Percentiles rank a stretch among this genome's conserved stretches.
These are phyloP conservation scores for Amphiprion percula DNA, from an alignment of 2,113 vertebrate genomes.

Conservation along the genomic window DNA sequence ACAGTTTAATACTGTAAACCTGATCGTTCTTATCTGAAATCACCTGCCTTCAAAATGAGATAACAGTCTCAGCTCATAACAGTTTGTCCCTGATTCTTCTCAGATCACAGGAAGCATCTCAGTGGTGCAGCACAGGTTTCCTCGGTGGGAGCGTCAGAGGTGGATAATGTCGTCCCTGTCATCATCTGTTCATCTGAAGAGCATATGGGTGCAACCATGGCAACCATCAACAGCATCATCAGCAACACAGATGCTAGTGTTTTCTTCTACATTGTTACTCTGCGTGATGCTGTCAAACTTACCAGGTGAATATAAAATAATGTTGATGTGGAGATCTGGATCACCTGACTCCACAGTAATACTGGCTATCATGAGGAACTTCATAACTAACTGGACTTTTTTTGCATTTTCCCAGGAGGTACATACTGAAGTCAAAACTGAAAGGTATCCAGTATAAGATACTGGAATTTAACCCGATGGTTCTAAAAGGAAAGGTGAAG, in stretches of 20 bases:
- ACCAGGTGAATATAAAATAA: conserved; percentile 77
- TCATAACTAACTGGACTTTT: background rate
- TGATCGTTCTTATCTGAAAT: too few relatives aligned
- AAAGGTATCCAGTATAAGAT: conserved; percentile 92
- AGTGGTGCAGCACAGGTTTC: background rate
- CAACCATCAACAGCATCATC: conserved; percentile 93
- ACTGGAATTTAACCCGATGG: conserved; percentile 94
- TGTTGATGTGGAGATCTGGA: background rate
- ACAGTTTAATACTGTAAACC: too few relatives aligned
- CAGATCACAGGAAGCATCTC: conserved; percentile 53
- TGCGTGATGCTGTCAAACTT: conserved; percentile 87
- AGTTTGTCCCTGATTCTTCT: background rate
- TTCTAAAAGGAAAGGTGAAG: conserved; percentile 93
- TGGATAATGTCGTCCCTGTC: conserved; percentile 87
- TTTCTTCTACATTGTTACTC: conserved; percentile 93
- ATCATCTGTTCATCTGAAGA: conserved; percentile 92
- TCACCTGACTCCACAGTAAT: background rate
- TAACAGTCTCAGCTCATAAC: background rate
- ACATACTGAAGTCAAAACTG: conserved; percentile 92
- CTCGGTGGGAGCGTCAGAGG: conserved; percentile 26
- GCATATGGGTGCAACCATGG: conserved; percentile 90
- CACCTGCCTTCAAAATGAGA: background rate
- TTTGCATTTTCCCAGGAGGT: conserved; percentile 84
- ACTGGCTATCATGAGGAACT: background rate
- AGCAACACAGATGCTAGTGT: conserved; percentile 91